Conservation (phyloP, 2,113 vertebrate species). For the Tenebrosternarchus preto region DNA sequence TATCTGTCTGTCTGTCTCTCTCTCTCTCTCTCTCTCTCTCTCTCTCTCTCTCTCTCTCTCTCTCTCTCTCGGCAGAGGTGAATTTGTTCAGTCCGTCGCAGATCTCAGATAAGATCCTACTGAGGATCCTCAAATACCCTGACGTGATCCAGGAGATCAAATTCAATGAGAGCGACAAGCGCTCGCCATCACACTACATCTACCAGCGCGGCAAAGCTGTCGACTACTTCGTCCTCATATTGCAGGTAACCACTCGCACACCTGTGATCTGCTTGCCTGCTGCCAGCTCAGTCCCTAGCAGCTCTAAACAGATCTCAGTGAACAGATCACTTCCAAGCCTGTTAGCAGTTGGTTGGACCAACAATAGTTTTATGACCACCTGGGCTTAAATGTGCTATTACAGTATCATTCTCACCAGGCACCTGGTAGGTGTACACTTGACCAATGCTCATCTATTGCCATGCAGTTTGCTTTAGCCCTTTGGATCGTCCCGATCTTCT, state of each 20-base stretch:
- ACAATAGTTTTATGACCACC: too few species aligned
- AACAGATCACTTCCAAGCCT: not conserved
- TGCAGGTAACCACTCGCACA: slow-evolving; percentile 79
- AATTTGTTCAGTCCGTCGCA: slow-evolving; percentile 80
- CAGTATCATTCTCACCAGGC: too few species aligned
- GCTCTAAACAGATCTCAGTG: not conserved
- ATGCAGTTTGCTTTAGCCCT: too few species aligned
- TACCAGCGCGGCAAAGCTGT: slow-evolving; percentile 87
- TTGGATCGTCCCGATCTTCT: too few species aligned
- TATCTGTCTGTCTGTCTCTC: not conserved
- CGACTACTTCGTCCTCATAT: slow-evolving; percentile 88
- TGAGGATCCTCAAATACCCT: slow-evolving; percentile 88
- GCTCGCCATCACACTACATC: slow-evolving; percentile 77
- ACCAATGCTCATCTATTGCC: too few species aligned
- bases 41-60: not conserved
- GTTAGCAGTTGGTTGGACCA: too few species aligned
- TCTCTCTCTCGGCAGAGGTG: slow-evolving; percentile 77
- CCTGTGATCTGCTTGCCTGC: not conserved
- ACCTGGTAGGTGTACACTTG: too few species aligned
- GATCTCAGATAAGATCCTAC: slow-evolving; percentile 91
- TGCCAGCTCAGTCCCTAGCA: not conserved
- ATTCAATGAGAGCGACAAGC: slow-evolving; percentile 84
- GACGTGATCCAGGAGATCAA: slow-evolving; percentile 94
- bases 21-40: not conserved
- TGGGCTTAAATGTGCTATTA: too few species aligned